phyloP scores from a whole-genome alignment of 2,888 invertebrate genomes.

The Hydropsyche betteni region DNA sequence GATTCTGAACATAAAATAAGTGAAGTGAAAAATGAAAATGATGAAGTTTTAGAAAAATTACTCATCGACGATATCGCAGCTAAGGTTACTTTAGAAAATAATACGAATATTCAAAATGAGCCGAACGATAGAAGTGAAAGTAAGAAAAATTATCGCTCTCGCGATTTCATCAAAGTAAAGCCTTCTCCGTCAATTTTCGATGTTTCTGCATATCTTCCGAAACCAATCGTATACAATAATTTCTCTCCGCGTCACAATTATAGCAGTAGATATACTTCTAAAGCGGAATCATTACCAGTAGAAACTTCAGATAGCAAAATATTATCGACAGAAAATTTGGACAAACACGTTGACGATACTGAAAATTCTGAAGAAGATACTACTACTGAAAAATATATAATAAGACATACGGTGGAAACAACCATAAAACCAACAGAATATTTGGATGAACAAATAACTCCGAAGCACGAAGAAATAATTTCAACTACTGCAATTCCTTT shows the following conservation, averaged over 20 bases:
- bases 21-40: slow-evolving; percentile 22
- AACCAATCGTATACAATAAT: slow-evolving; percentile 47
- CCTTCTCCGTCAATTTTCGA: slow-evolving; percentile 43
- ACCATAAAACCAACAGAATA: not conserved
- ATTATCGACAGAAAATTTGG: not conserved
- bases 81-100: slow-evolving; percentile 49
- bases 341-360: not conserved
- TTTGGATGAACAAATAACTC: not conserved
- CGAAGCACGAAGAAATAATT: not conserved
- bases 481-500: slow-evolving; percentile 9
- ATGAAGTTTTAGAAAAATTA: slow-evolving; percentile 19
- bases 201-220: slow-evolving; percentile 47
- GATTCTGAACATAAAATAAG: slow-evolving; percentile 20
- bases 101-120: slow-evolving; percentile 40
- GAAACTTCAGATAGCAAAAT: not conserved
- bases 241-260: slow-evolving; percentile 52
- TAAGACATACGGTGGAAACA: slow-evolving; percentile 18
- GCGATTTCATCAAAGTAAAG: not conserved
- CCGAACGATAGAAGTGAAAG: not conserved
- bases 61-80: slow-evolving; percentile 17
- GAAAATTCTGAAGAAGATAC: slow-evolving; percentile 2
- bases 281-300: slow-evolving; percentile 42
- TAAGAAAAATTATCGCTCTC: not conserved
- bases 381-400: not conserved
- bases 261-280: slow-evolving; percentile 54